Evolutionary conservation across 2,888 invertebrate species (phyloP), one percentile per base, ranked within the genome.

Genomic region (Spodoptera picta): DNA sequence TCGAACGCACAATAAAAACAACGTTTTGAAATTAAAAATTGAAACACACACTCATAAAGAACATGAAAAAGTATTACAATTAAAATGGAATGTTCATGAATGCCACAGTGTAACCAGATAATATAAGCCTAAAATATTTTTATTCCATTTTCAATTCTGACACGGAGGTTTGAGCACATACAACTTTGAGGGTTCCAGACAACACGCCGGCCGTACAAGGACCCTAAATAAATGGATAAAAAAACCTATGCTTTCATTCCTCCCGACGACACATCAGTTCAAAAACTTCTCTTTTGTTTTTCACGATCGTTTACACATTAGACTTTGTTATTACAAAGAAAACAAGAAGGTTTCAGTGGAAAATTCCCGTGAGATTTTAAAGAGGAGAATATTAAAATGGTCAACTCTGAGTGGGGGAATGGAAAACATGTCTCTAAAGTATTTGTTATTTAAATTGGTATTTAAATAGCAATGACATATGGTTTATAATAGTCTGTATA

Each of bases 121-220:
- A 36, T 36, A 36, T 36, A 7, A 36, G 36, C 36, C 7, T 36
- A 9, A 36, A 36, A 36, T 36, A 36, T 50, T 45, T 46, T 50
- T 50, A 23, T 49, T 65, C 23, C 45, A 4, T 42, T 12, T 62
- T 4, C n/a, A 23, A 41, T 14, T 41, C 50, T 42, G 24, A n/a
- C 49, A 43, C 6, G 41, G 23, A 49, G 31, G 47, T 63, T 43
- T 23, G 9, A 24, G 44, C 41, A 47, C 31, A 44, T 46, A 43
- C 45, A 58, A 42, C 36, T 57, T 69, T 61, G 19, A 45, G n/a
- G 27, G 19, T 19, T 12, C n/a, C n/a, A 10, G 50, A 36, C 49
- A 69, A 62, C 19, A 60, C 49, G 48, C 24, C 27, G 36, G 2
- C 43, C 53, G 54, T 14, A 47, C 46, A 57, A 69, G 45, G 24